Conservation (phyloP, 2,113 vertebrate species). For the Seriola aureovittata region DNA sequence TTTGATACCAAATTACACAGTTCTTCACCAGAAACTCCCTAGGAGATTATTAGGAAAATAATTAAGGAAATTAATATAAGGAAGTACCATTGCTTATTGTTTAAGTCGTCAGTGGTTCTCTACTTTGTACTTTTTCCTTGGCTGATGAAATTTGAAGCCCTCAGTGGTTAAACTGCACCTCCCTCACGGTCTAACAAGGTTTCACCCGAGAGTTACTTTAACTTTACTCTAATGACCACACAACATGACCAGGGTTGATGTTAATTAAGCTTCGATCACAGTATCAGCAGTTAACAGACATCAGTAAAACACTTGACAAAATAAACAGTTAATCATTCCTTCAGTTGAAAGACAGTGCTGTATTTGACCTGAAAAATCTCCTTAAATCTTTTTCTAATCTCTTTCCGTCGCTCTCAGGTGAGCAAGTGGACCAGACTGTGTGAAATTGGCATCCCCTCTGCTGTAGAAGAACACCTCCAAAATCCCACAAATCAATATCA, state of each 20-base stretch:
- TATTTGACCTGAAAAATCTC: not conserved
- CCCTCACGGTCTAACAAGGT: not conserved
- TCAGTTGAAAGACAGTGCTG: not conserved
- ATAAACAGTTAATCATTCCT: not conserved
- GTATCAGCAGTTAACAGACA: not conserved
- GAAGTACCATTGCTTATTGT: not conserved
- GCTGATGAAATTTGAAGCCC: not conserved
- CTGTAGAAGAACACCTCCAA: constrained; percentile 88
- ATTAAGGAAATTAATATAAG: not conserved
- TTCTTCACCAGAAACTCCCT: not conserved
- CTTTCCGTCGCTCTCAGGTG: constrained; percentile 83
- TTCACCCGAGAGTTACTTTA: not conserved
- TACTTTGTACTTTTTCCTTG: not conserved
- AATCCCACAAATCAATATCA: constrained; percentile 67
- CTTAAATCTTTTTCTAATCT: not conserved
- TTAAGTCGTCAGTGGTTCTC: not conserved
- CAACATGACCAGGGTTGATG: not conserved
- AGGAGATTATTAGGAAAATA: not conserved
- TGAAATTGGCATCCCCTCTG: constrained; percentile 93
- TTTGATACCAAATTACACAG: not conserved
- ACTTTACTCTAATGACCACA: not conserved
- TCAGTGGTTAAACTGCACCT: not conserved
- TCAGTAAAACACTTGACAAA: not conserved
- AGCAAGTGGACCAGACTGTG: constrained; percentile 98
- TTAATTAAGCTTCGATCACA: not conserved